A percentile compares a stretch with the other conserved stretches of the same genome.
phyloP scores from a whole-genome alignment of 2,113 vertebrate species.

The Rousettus leschenaultii region DNA sequence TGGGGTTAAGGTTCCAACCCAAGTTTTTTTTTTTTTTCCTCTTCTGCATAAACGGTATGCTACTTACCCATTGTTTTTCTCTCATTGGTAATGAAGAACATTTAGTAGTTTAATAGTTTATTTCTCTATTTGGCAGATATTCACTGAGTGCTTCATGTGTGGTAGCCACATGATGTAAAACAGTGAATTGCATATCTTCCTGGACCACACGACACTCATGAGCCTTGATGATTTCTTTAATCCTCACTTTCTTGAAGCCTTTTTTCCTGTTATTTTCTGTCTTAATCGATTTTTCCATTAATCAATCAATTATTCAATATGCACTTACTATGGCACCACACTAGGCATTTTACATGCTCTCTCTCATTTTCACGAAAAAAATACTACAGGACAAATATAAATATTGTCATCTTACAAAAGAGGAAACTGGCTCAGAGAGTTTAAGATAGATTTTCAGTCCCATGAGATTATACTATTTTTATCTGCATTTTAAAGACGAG shows the following conservation, averaged over 20 bases:
- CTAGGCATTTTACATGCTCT: constrained; percentile 12
- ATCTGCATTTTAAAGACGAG: not conserved
- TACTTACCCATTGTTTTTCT: not conserved
- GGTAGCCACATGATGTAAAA: not conserved
- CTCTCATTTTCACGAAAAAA: not conserved
- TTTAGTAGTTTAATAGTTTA: constrained; percentile 14
- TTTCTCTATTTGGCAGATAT: not conserved
- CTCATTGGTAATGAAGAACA: not conserved
- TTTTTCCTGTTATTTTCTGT: not conserved
- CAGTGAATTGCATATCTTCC: not conserved
- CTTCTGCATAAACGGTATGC: not conserved
- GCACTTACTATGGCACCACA: not conserved
- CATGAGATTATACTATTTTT: not conserved
- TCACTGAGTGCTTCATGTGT: not conserved
- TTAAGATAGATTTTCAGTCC: constrained; percentile 17
- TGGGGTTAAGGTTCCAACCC: not conserved
- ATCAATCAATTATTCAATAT: not conserved
- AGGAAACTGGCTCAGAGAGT: not conserved
- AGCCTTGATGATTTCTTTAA: not conserved
- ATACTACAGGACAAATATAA: not conserved
- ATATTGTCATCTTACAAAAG: not conserved
- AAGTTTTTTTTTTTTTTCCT: not conserved
- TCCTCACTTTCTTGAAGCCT: not conserved
- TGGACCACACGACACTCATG: not conserved
- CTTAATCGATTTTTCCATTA: not conserved